Base-by-base conservation (phyloP, 2,888 invertebrate genomes). In the Pheosia gnoma region DNA sequence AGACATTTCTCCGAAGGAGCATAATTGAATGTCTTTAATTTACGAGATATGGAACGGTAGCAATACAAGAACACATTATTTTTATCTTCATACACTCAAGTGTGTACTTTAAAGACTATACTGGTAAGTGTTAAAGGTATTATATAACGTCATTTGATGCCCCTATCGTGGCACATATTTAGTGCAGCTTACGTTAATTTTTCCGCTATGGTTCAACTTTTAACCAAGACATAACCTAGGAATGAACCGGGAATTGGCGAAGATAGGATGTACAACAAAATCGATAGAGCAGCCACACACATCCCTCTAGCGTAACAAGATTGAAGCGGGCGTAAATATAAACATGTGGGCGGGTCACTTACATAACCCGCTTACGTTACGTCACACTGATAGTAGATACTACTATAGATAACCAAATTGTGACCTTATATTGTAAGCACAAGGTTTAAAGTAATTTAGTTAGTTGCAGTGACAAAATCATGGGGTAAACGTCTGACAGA, bases 261-360 rank as follows among this genome's bases (percentile, higher is more conserved):
- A 41, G 41, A 41, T 41, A 41, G 41, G 2, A 41, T 2, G 41
- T 8, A 41, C 41, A 41, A 5, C 41, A 41, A 41, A 43, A 8
- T 43, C n/a, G 4, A n/a, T 47, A 47, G 11, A 47, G 47, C 9
- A 25, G 25, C 25, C 25, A 25, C 53, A 37, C 53, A 37, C 9
- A 9, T 53, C n/a, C n/a, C n/a, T 25, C 47, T 62, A 65, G 65
- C 63, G 52, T 59, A 69, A 70, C 63, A 61, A 66, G 59, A 61
- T 62, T 67, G 58, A 62, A 61, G 65, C 71, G 57, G 62, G 61
- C 70, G 72, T 75, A 71, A 77, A 78, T 67, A 77, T 75, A 75
- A 82, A 82, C 79, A 77, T 59, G 76, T 74, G 65, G 72, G 72
- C 65, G 67, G 71, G 60, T 59, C 60, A 61, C 58, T 74, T 70